Evolutionary conservation across 2,113 vertebrate species (phyloP).

Genomic region (Bostrychus sinensis): DNA sequence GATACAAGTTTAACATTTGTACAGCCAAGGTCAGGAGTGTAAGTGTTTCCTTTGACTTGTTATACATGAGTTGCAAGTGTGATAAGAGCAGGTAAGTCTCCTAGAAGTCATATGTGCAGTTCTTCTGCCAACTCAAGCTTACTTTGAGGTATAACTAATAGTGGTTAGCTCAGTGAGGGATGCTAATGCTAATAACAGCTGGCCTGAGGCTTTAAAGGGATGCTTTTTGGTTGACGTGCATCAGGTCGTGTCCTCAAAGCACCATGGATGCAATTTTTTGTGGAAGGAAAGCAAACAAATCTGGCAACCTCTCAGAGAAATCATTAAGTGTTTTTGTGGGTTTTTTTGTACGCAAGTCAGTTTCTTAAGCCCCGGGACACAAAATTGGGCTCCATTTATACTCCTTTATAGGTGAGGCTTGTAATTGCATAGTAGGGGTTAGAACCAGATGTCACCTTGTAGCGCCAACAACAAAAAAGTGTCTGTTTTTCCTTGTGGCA

Average conservation of each 20-base stretch:
- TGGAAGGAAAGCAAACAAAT: slow-evolving; percentile 11
- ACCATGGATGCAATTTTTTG: not conserved
- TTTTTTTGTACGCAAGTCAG: not conserved
- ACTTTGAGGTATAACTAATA: slow-evolving; percentile 13
- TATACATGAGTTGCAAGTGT: slow-evolving; percentile 6
- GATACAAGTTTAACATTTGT: not conserved
- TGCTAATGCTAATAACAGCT: not conserved
- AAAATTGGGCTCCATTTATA: slow-evolving; percentile 4
- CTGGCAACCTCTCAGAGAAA: not conserved
- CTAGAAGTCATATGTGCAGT: not conserved
- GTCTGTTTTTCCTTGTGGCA: slow-evolving; percentile 13
- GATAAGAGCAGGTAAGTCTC: slow-evolving; percentile 1
- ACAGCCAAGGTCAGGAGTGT: not conserved
- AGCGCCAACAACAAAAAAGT: slow-evolving; percentile 15
- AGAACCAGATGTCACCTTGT: slow-evolving; percentile 43
- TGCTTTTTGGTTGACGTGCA: slow-evolving; percentile 22
- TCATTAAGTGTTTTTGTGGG: slow-evolving; percentile 17
- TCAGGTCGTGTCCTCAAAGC: slow-evolving; percentile 20
- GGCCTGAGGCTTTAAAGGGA: slow-evolving; percentile 10
- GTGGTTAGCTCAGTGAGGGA: slow-evolving; percentile 14
- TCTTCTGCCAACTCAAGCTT: not conserved
- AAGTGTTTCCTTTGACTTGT: not conserved
- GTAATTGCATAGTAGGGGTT: slow-evolving; percentile 31
- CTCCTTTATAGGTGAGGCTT: slow-evolving; percentile 6
- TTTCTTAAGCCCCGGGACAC: not conserved